These are phyloP conservation scores for Rutilus rutilus DNA, from an alignment of 2,113 vertebrate species.

Conservation along the genomic window DNA sequence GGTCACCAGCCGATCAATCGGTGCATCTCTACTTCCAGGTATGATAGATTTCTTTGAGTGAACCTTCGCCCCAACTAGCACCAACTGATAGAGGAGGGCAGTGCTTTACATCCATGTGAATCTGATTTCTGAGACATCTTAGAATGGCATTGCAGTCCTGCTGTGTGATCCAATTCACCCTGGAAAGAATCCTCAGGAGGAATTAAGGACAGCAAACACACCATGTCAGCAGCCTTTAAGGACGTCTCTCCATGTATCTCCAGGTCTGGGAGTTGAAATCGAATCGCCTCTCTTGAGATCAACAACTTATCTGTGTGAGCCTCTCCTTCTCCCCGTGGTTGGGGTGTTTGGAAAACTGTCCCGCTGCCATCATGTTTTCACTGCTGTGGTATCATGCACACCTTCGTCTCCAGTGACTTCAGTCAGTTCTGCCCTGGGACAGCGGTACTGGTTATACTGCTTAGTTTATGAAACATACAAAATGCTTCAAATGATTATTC, in stretches of 20 bases:
- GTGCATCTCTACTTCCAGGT: too few relatives aligned
- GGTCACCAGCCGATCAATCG: too few relatives aligned
- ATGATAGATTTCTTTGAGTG: background rate
- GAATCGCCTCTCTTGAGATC: conserved; percentile 52
- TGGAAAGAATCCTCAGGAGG: conserved; percentile 67
- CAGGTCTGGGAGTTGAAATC: conserved; percentile 52
- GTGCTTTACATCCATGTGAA: conserved; percentile 13
- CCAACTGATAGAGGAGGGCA: background rate
- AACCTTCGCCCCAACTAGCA: background rate
- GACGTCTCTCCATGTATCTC: conserved; percentile 59
- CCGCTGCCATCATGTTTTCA: conserved; percentile 32
- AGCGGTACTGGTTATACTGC: background rate
- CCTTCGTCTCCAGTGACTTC: conserved; percentile 45
- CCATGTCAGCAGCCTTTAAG: conserved; percentile 69
- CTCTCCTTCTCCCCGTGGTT: conserved; percentile 19
- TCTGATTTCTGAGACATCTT: conserved; percentile 42
- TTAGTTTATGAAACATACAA: background rate
- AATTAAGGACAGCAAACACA: conserved; percentile 67
- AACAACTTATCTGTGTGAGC: conserved; percentile 52
- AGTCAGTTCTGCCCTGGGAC: conserved; percentile 37
- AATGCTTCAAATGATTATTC: too few relatives aligned
- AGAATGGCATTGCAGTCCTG: conserved; percentile 26
- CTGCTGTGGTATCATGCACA: conserved; percentile 31
- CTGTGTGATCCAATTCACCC: conserved; percentile 47
- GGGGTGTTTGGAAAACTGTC: conserved; percentile 7